Evolutionary conservation across 2,797 vertebrate genomes (phyloP).

Genomic region (Siniperca undulata): DNA sequence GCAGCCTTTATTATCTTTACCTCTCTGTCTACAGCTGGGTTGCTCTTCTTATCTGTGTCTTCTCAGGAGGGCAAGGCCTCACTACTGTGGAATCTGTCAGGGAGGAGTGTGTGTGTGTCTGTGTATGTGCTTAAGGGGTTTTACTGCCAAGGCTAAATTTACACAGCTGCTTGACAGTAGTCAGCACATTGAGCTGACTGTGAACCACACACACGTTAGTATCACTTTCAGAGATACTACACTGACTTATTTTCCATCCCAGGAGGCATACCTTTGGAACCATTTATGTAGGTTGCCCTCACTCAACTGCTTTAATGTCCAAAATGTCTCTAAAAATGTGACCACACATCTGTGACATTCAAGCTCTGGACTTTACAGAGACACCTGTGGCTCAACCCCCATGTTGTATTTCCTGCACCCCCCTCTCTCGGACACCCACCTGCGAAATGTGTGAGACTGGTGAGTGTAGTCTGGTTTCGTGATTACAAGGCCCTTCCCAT

Average conservation of each 20-base stretch:
- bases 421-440: background rate
- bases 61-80: constrained; percentile 39
- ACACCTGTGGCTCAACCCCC: background rate
- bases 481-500: constrained; percentile 28
- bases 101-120: constrained; percentile 23
- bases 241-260: background rate
- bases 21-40: background rate
- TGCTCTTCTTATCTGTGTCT: constrained; percentile 16
- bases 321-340: background rate
- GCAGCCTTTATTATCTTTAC: background rate
- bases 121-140: constrained; percentile 7
- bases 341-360: constrained; percentile 4
- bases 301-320: background rate
- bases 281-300: too few relatives aligned
- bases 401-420: background rate
- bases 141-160: constrained; percentile 47
- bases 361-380: too few relatives aligned
- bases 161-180: constrained; percentile 53
- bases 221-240: constrained; percentile 15
- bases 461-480: constrained; percentile 49
- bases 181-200: constrained; percentile 31
- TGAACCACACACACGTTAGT: background rate
- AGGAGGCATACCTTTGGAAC: background rate
- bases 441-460: constrained; percentile 16
- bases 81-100: constrained; percentile 36